Evolutionary conservation across 2,113 vertebrate genomes (phyloP).

Genomic region (Etia nguti): DNA sequence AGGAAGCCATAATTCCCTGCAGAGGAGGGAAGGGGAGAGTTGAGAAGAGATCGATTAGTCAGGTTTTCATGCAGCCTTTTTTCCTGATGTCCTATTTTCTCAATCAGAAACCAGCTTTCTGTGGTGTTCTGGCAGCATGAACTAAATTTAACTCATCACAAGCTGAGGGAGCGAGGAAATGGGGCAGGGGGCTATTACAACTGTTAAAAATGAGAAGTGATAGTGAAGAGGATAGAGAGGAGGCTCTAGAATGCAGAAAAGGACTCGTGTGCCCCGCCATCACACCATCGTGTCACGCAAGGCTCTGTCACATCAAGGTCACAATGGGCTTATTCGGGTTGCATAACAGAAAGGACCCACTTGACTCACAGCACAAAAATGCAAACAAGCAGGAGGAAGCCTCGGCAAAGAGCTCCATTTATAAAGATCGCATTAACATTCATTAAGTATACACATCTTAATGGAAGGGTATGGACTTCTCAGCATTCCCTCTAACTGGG

Average conservation of each 20-base stretch:
- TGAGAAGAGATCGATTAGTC: neutral
- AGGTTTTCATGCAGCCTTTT: conserved; percentile 2
- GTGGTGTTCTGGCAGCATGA: neutral
- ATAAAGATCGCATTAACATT: neutral
- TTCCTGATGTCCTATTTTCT: conserved; percentile 9
- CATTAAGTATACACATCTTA: conserved; percentile 27
- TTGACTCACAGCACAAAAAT: neutral
- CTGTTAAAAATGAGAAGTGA: conserved; percentile 6
- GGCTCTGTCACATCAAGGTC: conserved; percentile 5
- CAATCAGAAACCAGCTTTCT: neutral
- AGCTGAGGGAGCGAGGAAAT: conserved; percentile 11
- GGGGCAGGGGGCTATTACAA: neutral
- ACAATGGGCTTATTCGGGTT: neutral
- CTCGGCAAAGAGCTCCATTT: neutral
- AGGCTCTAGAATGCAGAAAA: neutral
- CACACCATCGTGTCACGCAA: neutral
- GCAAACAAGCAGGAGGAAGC: neutral
- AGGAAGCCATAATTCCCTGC: conserved; percentile 79
- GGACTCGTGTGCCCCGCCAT: neutral
- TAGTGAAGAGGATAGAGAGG: neutral
- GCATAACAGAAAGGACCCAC: neutral
- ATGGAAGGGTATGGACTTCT: neutral
- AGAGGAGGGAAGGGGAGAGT: neutral
- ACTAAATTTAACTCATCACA: conserved; percentile 25
- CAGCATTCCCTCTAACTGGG: neutral